These are phyloP conservation scores for Danionella dracula DNA, from an alignment of 2,797 vertebrate genomes.

Conservation along the genomic window DNA sequence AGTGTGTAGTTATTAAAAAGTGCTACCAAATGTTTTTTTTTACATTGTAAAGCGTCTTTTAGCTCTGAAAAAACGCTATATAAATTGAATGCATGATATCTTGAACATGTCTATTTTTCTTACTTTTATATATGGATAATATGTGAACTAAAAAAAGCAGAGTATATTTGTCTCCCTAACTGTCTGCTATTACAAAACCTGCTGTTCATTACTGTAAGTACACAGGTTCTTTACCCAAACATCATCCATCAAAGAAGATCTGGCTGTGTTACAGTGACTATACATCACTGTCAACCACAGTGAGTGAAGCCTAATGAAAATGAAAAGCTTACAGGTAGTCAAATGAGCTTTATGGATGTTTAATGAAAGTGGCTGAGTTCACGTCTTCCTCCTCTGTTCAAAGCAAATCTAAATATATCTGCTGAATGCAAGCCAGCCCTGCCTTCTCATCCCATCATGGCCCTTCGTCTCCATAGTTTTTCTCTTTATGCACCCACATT, in stretches of 20 bases:
- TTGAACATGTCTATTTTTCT: too few species aligned
- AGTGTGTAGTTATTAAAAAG: too few species aligned
- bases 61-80: too few species aligned
- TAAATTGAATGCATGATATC: too few species aligned
- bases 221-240: not conserved
- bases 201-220: slow-evolving; percentile 14
- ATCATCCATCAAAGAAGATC: not conserved
- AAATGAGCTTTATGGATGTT: not conserved
- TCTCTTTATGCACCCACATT: slow-evolving; percentile 44
- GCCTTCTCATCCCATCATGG: slow-evolving; percentile 33
- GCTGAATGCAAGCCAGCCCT: slow-evolving; percentile 27
- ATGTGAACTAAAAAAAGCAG: not conserved
- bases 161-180: too few species aligned
- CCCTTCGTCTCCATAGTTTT: slow-evolving; percentile 34
- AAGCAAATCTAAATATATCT: slow-evolving; percentile 27
- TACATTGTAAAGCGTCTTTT: too few species aligned
- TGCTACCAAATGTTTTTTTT: too few species aligned
- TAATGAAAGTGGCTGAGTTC: slow-evolving; percentile 2
- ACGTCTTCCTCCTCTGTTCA: slow-evolving; percentile 2
- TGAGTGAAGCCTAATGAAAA: slow-evolving; percentile 1
- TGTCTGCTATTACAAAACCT: not conserved
- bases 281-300: slow-evolving; percentile 7
- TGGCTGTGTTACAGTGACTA: not conserved
- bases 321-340: slow-evolving; percentile 2
- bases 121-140: too few species aligned